A percentile compares a stretch with the other conserved stretches of the same genome.
phyloP scores from a whole-genome alignment of 2,888 invertebrate genomes.

The Scrobipalpa atriplicella region DNA sequence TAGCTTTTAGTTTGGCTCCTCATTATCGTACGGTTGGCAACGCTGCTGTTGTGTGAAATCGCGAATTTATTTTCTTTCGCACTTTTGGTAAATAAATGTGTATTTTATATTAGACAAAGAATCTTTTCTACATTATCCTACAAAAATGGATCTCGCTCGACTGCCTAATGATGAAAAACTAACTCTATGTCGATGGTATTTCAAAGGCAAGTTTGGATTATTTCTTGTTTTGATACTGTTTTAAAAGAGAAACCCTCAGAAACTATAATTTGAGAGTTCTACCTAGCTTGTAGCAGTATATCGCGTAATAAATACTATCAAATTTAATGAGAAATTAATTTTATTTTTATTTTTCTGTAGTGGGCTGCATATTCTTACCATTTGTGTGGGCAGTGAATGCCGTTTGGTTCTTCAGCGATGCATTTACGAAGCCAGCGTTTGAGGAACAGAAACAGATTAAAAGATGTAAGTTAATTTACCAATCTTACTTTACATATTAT shows the following conservation, averaged over 20 bases:
- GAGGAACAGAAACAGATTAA: conserved; percentile 94
- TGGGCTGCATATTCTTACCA: conserved; percentile 93
- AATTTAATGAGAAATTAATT: no score
- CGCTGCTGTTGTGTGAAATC: no score
- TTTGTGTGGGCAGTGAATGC: conserved; percentile 97
- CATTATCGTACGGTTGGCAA: no score
- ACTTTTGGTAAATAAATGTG: no score
- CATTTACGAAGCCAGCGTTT: conserved; percentile 90
- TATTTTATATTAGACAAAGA: neutral
- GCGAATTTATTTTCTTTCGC: no score
- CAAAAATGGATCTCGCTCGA: conserved; percentile 89
- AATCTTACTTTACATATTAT: no score
- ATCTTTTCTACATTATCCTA: neutral
- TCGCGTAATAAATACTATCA: no score
- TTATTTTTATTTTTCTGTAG: conserved; percentile 78
- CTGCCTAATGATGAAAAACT: conserved; percentile 90
- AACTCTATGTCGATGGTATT: conserved; percentile 90
- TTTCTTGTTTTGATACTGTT: neutral
- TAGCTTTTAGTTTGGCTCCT: no score
- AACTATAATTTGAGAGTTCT: neutral
- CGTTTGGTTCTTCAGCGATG: conserved; percentile 96
- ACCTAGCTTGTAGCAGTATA: neutral
- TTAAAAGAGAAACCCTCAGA: neutral
- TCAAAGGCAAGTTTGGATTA: conserved; percentile 83
- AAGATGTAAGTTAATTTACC: conserved; percentile 87